These are phyloP conservation scores for Deilephila elpenor DNA, from an alignment of 2,888 invertebrate species.

Conservation along the genomic window DNA sequence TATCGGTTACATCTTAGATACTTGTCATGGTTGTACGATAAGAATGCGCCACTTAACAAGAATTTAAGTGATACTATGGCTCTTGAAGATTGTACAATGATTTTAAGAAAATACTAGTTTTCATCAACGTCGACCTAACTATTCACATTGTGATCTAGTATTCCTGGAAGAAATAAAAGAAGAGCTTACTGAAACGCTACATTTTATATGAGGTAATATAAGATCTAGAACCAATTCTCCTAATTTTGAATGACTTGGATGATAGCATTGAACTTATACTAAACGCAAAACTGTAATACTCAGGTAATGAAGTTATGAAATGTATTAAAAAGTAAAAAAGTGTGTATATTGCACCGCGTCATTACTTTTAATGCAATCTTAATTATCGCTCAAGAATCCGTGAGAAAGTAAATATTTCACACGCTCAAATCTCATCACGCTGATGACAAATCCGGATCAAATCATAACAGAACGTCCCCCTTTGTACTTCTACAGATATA, in stretches of 20 bases:
- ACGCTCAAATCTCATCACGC: conserved; percentile 17
- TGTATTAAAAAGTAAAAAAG: neutral
- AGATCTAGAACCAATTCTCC: too few relatives aligned
- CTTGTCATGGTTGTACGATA: neutral
- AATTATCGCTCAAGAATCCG: neutral
- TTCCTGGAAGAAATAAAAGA: too few relatives aligned
- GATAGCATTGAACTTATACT: neutral
- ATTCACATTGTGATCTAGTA: too few relatives aligned
- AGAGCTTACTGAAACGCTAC: too few relatives aligned
- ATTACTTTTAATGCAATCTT: conserved; percentile 14
- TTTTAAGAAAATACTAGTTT: neutral
- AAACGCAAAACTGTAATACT: neutral
- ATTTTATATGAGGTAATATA: too few relatives aligned
- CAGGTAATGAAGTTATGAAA: neutral
- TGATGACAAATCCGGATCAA: conserved; percentile 2
- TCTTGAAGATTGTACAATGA: neutral
- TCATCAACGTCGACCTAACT: too few relatives aligned
- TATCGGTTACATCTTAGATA: neutral
- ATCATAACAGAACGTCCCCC: neutral
- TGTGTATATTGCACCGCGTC: neutral
- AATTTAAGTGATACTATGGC: conserved; percentile 2
- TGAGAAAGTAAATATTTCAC: conserved; percentile 22
- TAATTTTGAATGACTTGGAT: too few relatives aligned
- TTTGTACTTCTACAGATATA: neutral
- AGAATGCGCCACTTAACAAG: neutral